These are phyloP conservation scores for Nesidiocoris tenuis DNA, from an alignment of 2,888 invertebrate genomes.

Conservation along the genomic window DNA sequence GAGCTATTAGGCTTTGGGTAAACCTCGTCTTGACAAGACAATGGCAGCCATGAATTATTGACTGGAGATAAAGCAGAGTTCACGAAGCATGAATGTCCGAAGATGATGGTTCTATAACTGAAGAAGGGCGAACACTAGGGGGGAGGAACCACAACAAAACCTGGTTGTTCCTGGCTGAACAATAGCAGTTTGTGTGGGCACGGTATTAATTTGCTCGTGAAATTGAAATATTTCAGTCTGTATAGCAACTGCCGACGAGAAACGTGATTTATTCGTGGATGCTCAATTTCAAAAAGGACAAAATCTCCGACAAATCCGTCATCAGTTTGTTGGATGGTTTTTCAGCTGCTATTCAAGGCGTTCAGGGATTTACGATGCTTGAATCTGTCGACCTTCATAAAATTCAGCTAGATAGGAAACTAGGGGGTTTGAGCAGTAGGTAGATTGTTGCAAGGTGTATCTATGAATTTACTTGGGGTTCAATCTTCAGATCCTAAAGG, in stretches of 20 bases:
- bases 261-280: conserved; percentile 3
- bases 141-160: conserved; percentile 35
- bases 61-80: conserved; percentile 28
- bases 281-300: neutral
- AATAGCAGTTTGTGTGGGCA: conserved; percentile 16
- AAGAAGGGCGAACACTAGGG: no score
- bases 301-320: neutral
- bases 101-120: conserved; percentile 39
- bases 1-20: conserved; percentile 41
- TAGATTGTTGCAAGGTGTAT: no score
- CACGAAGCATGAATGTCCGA: conserved; percentile 24
- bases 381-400: no score
- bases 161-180: conserved; percentile 7
- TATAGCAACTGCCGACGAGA: neutral
- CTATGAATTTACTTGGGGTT: no score
- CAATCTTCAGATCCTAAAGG: no score
- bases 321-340: no score
- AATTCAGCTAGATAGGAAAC: no score
- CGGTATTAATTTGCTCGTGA: conserved; percentile 1
- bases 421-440: no score
- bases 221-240: neutral
- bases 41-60: conserved; percentile 40
- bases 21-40: conserved; percentile 39
- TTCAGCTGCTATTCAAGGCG: no score
- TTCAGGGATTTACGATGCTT: no score